A percentile compares a stretch with the other conserved stretches of the same genome.
These are phyloP conservation scores for Rhynchonycteris naso DNA, from an alignment of 2,797 vertebrate species.

Conservation along the genomic window DNA sequence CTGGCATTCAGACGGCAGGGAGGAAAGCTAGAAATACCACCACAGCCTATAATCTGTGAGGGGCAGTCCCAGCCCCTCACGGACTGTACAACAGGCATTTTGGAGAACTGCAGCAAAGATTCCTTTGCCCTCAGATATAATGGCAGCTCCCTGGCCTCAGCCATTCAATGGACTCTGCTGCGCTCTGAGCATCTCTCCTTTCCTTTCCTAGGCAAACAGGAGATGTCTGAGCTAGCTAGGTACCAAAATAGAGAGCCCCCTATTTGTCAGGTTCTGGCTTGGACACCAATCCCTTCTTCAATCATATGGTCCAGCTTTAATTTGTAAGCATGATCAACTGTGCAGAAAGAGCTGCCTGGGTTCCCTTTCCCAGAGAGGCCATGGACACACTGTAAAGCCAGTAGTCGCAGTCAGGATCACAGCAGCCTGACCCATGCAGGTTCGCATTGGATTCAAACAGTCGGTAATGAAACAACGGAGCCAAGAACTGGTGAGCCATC, in stretches of 20 bases:
- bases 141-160: neutral
- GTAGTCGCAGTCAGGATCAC: no score
- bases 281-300: neutral
- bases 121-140: neutral
- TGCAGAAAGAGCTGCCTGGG: neutral
- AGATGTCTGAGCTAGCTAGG: neutral
- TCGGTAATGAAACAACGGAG: no score
- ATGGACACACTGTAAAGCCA: no score
- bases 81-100: neutral
- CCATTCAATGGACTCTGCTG: neutral
- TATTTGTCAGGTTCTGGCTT: neutral
- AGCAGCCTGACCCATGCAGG: no score
- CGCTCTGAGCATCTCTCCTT: neutral
- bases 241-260: neutral
- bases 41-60: neutral
- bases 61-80: neutral
- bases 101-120: neutral
- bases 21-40: neutral
- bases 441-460: no score
- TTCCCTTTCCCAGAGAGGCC: neutral
- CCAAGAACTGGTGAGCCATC: no score
- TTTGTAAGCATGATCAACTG: neutral
- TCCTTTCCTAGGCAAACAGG: neutral
- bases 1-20: neutral
- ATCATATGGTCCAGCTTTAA: neutral